Evolutionary conservation across 2,113 vertebrate species (phyloP), one percentile per base, ranked within the genome.

Genomic region (Elephantulus edwardii): DNA sequence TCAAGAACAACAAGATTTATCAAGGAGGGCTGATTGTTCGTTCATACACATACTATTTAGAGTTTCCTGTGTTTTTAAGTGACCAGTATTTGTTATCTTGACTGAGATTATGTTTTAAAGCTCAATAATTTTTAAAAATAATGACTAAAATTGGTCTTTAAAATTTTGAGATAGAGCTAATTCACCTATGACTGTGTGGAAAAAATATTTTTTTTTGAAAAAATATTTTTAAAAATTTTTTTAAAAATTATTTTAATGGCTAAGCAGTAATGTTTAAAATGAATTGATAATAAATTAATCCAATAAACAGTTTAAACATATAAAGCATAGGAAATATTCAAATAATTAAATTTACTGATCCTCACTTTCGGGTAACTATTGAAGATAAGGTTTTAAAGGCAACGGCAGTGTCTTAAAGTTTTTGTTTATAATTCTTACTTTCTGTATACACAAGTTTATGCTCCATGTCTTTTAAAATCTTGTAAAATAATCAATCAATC

Each of bases 401-500:
- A 87, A 50, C 87, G 22, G 8, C 75, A 54, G 72, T 75, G 3
- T 54, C 9, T 33, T 58, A 42, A 68, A 83, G 40, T 24, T 80
- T 58, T 90, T 93, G 46, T 78, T 86, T 92, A 83, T 54, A 83
- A 83, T 88, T 82, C 17, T 86, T 74, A 74, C 54, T 89, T 92
- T 86, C 44, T 90, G 12, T 92, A 52, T 86, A 93, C 38, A 75
- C 81, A 86, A 44, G 40, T 78, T 86, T 83, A 84, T 77, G 52
- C 85, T 79, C 83, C 19, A 54, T 88, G 72, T 83, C 60, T 90
- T 89, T 91, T 71, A 86, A 87, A 83, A 75, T 0, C 7, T 71
- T 84, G 14, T 91, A 83, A 86, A 90, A 95, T 93, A 88, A 88
- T 89, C 60, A 74, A 84, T 95, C 92, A 92, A 93, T 46, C 46